A percentile compares a stretch with the other conserved stretches of the same genome.
Conservation (phyloP, 2,888 invertebrate genomes). For the Cataglyphis livida region DNA sequence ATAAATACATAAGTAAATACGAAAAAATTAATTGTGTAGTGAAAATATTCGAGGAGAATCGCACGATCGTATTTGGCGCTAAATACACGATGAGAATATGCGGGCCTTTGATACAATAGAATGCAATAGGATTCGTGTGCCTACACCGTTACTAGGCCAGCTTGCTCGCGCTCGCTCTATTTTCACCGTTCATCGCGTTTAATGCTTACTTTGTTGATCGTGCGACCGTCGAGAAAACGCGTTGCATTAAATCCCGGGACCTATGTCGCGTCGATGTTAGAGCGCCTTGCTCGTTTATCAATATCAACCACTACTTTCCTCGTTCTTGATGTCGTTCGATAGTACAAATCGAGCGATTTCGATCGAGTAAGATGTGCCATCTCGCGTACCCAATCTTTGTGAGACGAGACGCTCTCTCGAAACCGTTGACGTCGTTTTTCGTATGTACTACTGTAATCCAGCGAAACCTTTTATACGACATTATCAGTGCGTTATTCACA, state of each 20-base stretch:
- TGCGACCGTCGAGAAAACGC: slow-evolving; percentile 11
- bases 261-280: not conserved
- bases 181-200: slow-evolving; percentile 59
- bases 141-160: slow-evolving; percentile 53
- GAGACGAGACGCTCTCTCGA: slow-evolving; percentile 40
- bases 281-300: slow-evolving; percentile 36
- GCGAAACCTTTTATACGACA: slow-evolving; percentile 25
- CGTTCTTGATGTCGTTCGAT: slow-evolving; percentile 29
- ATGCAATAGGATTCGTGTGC: not conserved
- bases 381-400: slow-evolving; percentile 31
- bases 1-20: not conserved
- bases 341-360: slow-evolving; percentile 40
- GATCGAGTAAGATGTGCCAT: slow-evolving; percentile 41
- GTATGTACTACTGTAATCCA: slow-evolving; percentile 10
- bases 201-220: slow-evolving; percentile 38
- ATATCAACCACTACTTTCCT: slow-evolving; percentile 29
- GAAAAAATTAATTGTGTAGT: not conserved
- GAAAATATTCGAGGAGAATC: not conserved
- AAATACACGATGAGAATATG: slow-evolving; percentile 12
- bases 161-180: slow-evolving; percentile 50
- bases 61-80: not conserved
- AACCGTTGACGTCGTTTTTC: slow-evolving; percentile 22
- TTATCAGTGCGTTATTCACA: slow-evolving; percentile 2
- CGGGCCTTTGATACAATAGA: slow-evolving; percentile 1
- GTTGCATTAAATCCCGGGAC: slow-evolving; percentile 10